Base-by-base conservation (phyloP, 2,797 vertebrate genomes). In the Odontamblyopus rebecca region DNA sequence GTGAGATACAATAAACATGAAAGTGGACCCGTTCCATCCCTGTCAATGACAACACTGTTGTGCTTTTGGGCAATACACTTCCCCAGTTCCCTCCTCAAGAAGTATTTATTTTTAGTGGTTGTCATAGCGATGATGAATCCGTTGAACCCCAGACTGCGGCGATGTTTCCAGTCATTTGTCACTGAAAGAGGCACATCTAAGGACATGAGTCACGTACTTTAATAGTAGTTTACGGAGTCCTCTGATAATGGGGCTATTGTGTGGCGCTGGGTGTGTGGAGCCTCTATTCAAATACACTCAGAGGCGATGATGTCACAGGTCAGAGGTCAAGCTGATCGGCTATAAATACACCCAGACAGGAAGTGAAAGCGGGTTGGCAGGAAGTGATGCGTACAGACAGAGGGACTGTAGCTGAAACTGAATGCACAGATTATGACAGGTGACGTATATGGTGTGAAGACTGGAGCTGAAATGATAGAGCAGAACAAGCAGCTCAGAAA, bases 301-400 rank as follows among this genome's bases (percentile, higher is more conserved):
- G 63, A 18, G 5, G 13, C 63, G 1, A 44, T 66, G 63, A 66
- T 29, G 63, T 66, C 63, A 66, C 41, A 9, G 63, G 63, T 66
- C 44, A 27, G 15, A 29, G 63, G 63, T 50, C 63, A 16, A 15
- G n/a, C 1, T 48, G 15, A 15, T 48, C 44, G 1, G 5, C 23
- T 27, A 26, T 50, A 50, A 16, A 50, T 26, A 64, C n/a, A 26
- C 23, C 23, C 19, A 13, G 11, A 48, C 62, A 64, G 62, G 62
- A 64, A 64, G 62, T 64, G 62, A 64, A 38, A 44, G 62, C 35
- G 2, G 18, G 62, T n/a, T 5, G 6, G 5, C 63, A 66, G 63
- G 63, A 66, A 66, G 63, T 50, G 44, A 65, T 4, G 41, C 15
- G 18, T 6, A 1, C 23, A 13, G 30, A 12, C n/a, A 8, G 60